Evolutionary conservation across 2,888 invertebrate species (phyloP), one percentile per base, ranked within the genome.

Genomic region (Patella caerulea): DNA sequence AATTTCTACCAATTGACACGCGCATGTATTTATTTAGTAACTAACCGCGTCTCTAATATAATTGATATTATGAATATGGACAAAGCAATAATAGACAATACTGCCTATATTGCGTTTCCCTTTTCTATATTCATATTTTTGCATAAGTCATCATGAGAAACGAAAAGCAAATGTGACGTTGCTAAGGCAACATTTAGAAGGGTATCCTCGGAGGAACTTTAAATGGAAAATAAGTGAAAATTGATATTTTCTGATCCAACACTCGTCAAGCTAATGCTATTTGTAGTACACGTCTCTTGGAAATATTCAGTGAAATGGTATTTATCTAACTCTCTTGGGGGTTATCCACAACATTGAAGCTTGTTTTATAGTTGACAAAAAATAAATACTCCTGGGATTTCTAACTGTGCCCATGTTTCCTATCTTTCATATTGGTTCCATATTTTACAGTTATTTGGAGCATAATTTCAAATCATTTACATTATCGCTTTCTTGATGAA

Each of bases 161-260:
- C 24, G 24, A 24, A 24, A 24, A 24, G 24, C 11, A 65, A 65
- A 65, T 65, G 65, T 65, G 65, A 65, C 24, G 65, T 65, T 65
- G 65, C 65, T 24, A 65, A 65, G 65, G 65, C 65, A 65, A 65
- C 65, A 65, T 24, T 65, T 65, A 65, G 65, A 65, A 65, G 65
- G 65, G 19, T 65, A 65, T 65, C 24, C 65, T 65, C 65, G 24
- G 24, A 65, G 65, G 65, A 65, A 65, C 65, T 24, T 65, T 65
- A 65, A 65, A 65, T 65, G 65, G 65, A 65, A 65, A 65, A 65
- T 65, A 65, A 65, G 65, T 24, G 65, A 65, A 65, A 65, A 65
- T 65, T 65, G 65, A 65, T 65, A 65, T 65, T 65, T 65, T 65
- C 65, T 65, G 19, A 65, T 24, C 65, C 65, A 65, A 24, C 65